Evolutionary conservation across 2,888 invertebrate genomes (phyloP).

Genomic region (Pasiphila rectangulata): DNA sequence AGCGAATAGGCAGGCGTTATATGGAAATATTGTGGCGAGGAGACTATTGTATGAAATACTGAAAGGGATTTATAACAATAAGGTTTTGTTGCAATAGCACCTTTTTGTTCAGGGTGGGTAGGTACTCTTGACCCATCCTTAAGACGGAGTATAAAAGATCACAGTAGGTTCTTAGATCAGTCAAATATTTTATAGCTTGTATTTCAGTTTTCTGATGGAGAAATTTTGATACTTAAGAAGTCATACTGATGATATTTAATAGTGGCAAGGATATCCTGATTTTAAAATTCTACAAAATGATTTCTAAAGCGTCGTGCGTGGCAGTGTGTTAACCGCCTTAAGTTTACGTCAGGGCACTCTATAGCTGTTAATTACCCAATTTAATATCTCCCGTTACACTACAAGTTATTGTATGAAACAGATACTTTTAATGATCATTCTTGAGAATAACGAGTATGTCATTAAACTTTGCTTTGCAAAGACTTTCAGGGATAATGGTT

Average conservation of each 20-base stretch:
- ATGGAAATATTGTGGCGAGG: conserved; percentile 16
- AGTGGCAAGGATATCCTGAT: too few relatives aligned
- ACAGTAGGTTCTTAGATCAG: background rate
- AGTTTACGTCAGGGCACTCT: conserved; percentile 53
- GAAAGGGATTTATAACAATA: conserved; percentile 4
- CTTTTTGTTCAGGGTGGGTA: background rate
- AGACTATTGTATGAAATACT: conserved; percentile 2
- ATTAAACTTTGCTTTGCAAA: too few relatives aligned
- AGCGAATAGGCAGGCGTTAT: conserved; percentile 40
- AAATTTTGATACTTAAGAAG: too few relatives aligned
- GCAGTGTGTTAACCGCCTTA: too few relatives aligned
- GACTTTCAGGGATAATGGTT: too few relatives aligned
- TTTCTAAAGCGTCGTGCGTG: too few relatives aligned
- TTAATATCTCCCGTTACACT: conserved; percentile 52
- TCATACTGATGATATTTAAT: too few relatives aligned
- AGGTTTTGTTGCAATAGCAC: background rate
- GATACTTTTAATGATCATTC: conserved; percentile 28
- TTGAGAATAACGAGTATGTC: too few relatives aligned
- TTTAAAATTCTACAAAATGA: too few relatives aligned
- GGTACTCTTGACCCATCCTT: too few relatives aligned
- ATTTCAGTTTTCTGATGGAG: too few relatives aligned
- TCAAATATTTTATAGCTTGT: conserved; percentile 6
- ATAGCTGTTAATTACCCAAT: conserved; percentile 59
- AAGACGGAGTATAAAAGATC: background rate
- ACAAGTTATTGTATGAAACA: conserved; percentile 39